A percentile compares a stretch with the other conserved stretches of the same genome.
These are phyloP conservation scores for Agriopis marginaria DNA, from an alignment of 2,888 invertebrate species.

Conservation along the genomic window DNA sequence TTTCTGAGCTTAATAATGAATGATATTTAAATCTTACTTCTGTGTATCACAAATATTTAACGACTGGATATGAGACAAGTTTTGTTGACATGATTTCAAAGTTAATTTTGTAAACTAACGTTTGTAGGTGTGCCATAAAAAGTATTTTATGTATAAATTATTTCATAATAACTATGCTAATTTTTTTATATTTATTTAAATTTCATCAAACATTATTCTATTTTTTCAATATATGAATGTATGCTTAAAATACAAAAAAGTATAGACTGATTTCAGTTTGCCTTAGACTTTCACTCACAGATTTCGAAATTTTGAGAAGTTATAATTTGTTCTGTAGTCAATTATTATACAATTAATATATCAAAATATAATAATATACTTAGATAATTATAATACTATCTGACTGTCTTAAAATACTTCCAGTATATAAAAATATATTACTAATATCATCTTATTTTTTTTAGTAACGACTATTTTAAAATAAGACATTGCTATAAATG, in stretches of 20 bases:
- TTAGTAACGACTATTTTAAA: background rate
- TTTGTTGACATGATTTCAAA: background rate
- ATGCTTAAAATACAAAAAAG: constrained; percentile 24
- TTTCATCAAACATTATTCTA: background rate
- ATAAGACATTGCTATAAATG: background rate
- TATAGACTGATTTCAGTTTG: constrained; percentile 65
- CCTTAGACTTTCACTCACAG: constrained; percentile 48
- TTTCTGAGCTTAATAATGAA: constrained; percentile 27
- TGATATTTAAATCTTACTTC: constrained; percentile 3
- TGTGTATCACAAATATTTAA: background rate
- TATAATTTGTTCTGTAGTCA: constrained; percentile 45
- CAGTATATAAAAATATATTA: constrained; percentile 26
- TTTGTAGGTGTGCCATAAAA: constrained; percentile 15
- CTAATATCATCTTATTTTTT: constrained; percentile 6
- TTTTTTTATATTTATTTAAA: background rate
- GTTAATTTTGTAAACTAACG: background rate
- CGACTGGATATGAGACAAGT: background rate
- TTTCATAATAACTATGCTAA: too few relatives aligned
- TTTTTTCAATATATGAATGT: background rate
- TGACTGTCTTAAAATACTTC: constrained; percentile 41
- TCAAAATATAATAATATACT: constrained; percentile 16
- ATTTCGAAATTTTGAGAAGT: constrained; percentile 29
- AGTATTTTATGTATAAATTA: background rate
- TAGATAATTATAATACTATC: constrained; percentile 21
- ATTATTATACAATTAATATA: constrained; percentile 41